phyloP scores from a whole-genome alignment of 2,797 vertebrate genomes.

The Cetoscarus ocellatus region DNA sequence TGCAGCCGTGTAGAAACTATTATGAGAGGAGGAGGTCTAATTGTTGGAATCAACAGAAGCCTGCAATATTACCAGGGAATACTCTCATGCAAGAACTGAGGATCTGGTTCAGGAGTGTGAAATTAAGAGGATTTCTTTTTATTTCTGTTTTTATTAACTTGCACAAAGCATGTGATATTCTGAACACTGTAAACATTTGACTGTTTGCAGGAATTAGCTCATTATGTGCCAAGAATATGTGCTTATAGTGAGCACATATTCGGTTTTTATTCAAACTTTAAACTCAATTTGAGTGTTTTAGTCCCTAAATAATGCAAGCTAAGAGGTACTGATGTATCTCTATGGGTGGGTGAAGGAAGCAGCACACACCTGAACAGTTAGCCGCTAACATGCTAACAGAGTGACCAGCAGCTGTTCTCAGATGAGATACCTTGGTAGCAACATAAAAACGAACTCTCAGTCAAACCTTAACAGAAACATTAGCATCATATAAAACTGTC shows the following conservation, averaged over 20 bases:
- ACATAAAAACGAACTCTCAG: background rate
- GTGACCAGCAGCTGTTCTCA: slow-evolving; percentile 14
- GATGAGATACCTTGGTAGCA: slow-evolving; percentile 9
- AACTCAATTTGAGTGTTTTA: background rate
- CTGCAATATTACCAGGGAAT: background rate
- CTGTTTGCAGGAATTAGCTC: too few species aligned
- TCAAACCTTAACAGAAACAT: background rate
- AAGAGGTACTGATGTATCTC: background rate
- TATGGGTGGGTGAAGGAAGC: background rate
- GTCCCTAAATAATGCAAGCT: background rate
- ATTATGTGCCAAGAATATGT: too few species aligned
- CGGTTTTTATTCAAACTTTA: too few species aligned
- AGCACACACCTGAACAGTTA: slow-evolving; percentile 34
- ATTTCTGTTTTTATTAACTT: too few species aligned
- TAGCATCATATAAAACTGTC: too few species aligned
- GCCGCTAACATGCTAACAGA: slow-evolving; percentile 47
- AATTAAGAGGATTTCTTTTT: too few species aligned
- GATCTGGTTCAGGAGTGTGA: too few species aligned
- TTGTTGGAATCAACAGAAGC: background rate
- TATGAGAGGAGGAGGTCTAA: background rate
- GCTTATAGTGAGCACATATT: too few species aligned
- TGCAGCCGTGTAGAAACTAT: background rate
- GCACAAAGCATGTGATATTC: too few species aligned
- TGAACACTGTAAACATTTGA: too few species aligned
- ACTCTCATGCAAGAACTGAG: too few species aligned